phyloP scores from a whole-genome alignment of 1,140 invertebrate species.

The Neuroterus valhalla region DNA sequence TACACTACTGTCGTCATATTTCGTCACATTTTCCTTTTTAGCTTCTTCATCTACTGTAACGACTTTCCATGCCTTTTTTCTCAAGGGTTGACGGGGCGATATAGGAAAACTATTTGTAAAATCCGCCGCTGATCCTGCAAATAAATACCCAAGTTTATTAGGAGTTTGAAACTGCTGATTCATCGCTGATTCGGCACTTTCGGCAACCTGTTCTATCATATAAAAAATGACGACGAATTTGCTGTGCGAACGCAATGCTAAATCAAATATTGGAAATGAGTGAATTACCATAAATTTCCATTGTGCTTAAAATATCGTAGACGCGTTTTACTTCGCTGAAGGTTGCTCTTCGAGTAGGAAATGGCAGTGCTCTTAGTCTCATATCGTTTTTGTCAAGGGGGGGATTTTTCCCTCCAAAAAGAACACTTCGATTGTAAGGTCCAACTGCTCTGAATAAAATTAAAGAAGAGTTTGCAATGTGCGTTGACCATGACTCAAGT shows the following conservation, averaged over 20 bases:
- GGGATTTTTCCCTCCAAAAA: slow-evolving; percentile 86
- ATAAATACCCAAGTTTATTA: slow-evolving; percentile 31
- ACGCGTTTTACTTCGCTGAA: slow-evolving; percentile 88
- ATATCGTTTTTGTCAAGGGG: slow-evolving; percentile 80
- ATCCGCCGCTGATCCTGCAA: slow-evolving; percentile 76
- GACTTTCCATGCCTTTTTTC: slow-evolving; percentile 59
- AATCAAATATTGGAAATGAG: background rate
- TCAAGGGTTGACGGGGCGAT: slow-evolving; percentile 62
- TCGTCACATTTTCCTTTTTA: slow-evolving; percentile 31
- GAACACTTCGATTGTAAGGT: slow-evolving; percentile 81
- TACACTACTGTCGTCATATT: slow-evolving; percentile 36
- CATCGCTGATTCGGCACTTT: too few species aligned
- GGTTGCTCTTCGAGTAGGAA: slow-evolving; percentile 88
- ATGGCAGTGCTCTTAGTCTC: slow-evolving; percentile 85
- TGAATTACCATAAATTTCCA: slow-evolving; percentile 84
- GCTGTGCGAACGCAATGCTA: too few species aligned
- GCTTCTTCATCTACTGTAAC: slow-evolving; percentile 48
- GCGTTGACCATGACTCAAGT: slow-evolving; percentile 80
- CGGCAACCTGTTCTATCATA: too few species aligned
- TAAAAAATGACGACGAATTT: too few species aligned
- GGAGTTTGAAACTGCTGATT: too few species aligned
- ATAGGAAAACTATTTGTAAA: slow-evolving; percentile 72
- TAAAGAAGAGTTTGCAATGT: slow-evolving; percentile 82
- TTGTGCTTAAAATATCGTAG: slow-evolving; percentile 81
- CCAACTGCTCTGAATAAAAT: slow-evolving; percentile 88